A percentile compares a stretch with the other conserved stretches of the same genome.
These are phyloP conservation scores for Pseudomyrmex dendroicus DNA, from an alignment of 1,140 invertebrate species.

Conservation along the genomic window DNA sequence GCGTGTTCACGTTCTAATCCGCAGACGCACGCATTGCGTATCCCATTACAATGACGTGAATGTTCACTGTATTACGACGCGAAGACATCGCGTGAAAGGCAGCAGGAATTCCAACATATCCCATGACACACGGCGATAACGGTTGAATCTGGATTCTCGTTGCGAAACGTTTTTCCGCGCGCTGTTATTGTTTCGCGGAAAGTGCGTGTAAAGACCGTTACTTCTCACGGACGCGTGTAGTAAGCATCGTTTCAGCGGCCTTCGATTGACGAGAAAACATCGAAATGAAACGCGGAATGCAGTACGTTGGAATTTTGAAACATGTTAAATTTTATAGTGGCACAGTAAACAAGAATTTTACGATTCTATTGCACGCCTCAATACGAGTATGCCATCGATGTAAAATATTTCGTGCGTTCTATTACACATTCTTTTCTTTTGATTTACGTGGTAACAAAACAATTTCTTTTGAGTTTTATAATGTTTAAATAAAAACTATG, in stretches of 20 bases:
- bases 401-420: constrained; percentile 36
- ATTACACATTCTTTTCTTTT: constrained; percentile 14
- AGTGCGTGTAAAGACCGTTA: constrained; percentile 19
- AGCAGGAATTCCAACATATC: constrained; percentile 32
- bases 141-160: constrained; percentile 40
- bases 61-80: constrained; percentile 20
- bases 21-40: constrained; percentile 30
- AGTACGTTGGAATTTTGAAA: constrained; percentile 45
- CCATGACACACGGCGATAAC: constrained; percentile 18
- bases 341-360: constrained; percentile 16
- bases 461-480: constrained; percentile 18
- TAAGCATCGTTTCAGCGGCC: constrained; percentile 18
- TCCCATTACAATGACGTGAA: constrained; percentile 44
- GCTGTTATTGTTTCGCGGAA: constrained; percentile 44
- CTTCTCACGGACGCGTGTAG: constrained; percentile 20
- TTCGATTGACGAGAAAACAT: constrained; percentile 29
- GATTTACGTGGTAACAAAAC: background rate
- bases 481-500: constrained; percentile 36
- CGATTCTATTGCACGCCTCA: background rate
- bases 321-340: constrained; percentile 15
- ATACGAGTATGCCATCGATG: constrained; percentile 45
- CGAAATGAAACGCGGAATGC: constrained; percentile 33
- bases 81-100: constrained; percentile 36
- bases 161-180: constrained; percentile 14
- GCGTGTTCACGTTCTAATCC: constrained; percentile 6